Base-by-base conservation (phyloP, 2,797 vertebrate species). In the Artibeus jamaicensis region DNA sequence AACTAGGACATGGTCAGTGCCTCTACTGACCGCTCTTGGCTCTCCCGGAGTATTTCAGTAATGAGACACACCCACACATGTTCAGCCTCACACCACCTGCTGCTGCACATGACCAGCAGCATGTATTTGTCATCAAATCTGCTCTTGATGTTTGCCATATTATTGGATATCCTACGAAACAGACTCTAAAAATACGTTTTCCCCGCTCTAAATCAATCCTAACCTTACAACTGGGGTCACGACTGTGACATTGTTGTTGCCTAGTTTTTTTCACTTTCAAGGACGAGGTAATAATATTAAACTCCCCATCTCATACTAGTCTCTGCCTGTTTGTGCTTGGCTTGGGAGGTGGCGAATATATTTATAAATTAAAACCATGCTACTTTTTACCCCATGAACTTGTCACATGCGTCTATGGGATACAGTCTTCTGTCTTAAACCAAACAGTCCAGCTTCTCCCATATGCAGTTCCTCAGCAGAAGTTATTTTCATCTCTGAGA, bases 11-110 rank as follows among this genome's bases (percentile, higher is more conserved):
- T 62, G 86, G n/a, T 11, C 55, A 29, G 86, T 11, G 81, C 73
- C 87, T 94, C 90, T 37, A 1, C 0, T 95, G 94, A 92, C 93
- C 95, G 92, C 92, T 59, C 93, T 68, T 2, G 26, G 71, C 86
- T 65, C 11, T 68, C 71, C 50, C 53, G 46, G 94, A 93, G 50
- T 81, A 88, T 92, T 89, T 92, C 55, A 74, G 67, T 89, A 24
- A 81, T n/a, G 34, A 85, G 93, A 90, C 97, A 88, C 86, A 44
- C 87, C 95, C 14, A 46, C 59, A 8, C 32, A 8, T 24, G 82
- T 92, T 96, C 95, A 93, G 94, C 86, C 86, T 89, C 96, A 26
- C 0, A 29, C 77, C 91, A 96, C 74, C 96, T 95, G 95, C 34
- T 88, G 55, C n/a, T 92, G 53, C 73, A 48, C 37, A 1, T 2